phyloP scores from a whole-genome alignment of 2,797 vertebrate genomes.

The Scomberomorus guttatus region DNA sequence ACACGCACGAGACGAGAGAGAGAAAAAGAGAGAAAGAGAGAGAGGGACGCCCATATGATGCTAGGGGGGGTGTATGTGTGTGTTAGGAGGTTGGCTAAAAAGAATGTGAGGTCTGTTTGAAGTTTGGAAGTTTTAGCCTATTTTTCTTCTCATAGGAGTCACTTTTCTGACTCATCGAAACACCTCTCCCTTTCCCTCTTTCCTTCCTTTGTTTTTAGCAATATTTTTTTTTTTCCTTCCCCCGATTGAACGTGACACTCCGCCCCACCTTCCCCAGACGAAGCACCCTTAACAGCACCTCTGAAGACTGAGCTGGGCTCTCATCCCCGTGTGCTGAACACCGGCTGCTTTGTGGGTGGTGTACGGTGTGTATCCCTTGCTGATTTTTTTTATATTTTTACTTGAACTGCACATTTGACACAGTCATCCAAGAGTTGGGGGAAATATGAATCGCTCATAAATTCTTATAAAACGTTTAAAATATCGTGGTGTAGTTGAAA shows the following conservation, averaged over 20 bases:
- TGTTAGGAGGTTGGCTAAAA: constrained; percentile 54
- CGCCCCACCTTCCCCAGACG: constrained; percentile 58
- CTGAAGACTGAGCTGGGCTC: constrained; percentile 44
- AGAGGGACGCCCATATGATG: constrained; percentile 32
- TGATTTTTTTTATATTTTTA: constrained; percentile 13
- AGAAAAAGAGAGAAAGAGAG: not conserved
- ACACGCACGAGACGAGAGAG: constrained; percentile 40
- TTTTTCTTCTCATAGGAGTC: constrained; percentile 38
- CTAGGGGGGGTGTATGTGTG: constrained; percentile 26
- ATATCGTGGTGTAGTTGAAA: not conserved
- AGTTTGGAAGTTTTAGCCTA: constrained; percentile 54
- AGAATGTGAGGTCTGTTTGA: constrained; percentile 68
- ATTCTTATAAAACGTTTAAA: not conserved
- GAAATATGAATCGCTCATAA: not conserved
- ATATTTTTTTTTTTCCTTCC: constrained; percentile 3
- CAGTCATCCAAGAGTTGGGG: not conserved
- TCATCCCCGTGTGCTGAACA: constrained; percentile 18
- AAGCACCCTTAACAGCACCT: constrained; percentile 57
- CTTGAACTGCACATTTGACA: constrained; percentile 12
- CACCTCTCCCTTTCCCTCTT: constrained; percentile 43
- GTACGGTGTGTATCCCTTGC: constrained; percentile 16
- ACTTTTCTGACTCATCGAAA: constrained; percentile 73
- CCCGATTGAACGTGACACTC: constrained; percentile 57
- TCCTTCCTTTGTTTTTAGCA: constrained; percentile 52
- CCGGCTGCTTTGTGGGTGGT: constrained; percentile 36